These are phyloP conservation scores for Danio choprae DNA, from an alignment of 2,797 vertebrate species.

Conservation along the genomic window DNA sequence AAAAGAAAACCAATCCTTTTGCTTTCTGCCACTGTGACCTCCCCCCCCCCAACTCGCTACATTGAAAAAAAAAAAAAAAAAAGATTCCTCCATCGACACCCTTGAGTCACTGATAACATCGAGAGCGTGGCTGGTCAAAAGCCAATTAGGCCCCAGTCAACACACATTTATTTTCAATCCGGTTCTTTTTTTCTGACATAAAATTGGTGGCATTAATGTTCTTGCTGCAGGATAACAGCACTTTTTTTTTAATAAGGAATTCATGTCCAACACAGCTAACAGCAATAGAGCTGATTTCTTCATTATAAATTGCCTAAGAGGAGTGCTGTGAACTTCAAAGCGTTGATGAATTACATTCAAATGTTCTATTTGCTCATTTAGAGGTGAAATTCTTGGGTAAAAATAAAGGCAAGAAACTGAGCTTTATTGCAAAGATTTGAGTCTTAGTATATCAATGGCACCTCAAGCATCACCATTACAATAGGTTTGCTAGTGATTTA, in stretches of 20 bases:
- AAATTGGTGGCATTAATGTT: conserved; percentile 78
- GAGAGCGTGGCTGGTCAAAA: conserved; percentile 75
- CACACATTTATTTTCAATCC: conserved; percentile 68
- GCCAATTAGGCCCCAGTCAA: conserved; percentile 74
- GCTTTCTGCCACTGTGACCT: conserved; percentile 57
- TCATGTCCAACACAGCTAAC: conserved; percentile 79
- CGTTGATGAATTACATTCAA: conserved; percentile 76
- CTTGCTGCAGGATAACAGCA: conserved; percentile 74
- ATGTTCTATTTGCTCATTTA: conserved; percentile 73
- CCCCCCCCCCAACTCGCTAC: conserved; percentile 23
- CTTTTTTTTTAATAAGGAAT: conserved; percentile 79
- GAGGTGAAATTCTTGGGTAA: conserved; percentile 71
- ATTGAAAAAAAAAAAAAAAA: conserved; percentile 7
- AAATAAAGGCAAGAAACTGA: conserved; percentile 21
- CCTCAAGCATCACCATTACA: background rate
- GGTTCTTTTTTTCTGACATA: conserved; percentile 69
- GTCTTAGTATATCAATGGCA: conserved; percentile 14
- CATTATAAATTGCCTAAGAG: conserved; percentile 76
- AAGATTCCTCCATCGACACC: conserved; percentile 49
- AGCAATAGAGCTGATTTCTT: conserved; percentile 79
- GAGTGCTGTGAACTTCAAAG: conserved; percentile 76
- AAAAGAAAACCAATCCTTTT: conserved; percentile 65
- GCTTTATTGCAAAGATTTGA: conserved; percentile 37
- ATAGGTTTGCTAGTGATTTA: conserved; percentile 28
- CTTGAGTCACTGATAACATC: conserved; percentile 77